Evolutionary conservation across 2,113 vertebrate genomes (phyloP).

Genomic region (Carassius auratus): DNA sequence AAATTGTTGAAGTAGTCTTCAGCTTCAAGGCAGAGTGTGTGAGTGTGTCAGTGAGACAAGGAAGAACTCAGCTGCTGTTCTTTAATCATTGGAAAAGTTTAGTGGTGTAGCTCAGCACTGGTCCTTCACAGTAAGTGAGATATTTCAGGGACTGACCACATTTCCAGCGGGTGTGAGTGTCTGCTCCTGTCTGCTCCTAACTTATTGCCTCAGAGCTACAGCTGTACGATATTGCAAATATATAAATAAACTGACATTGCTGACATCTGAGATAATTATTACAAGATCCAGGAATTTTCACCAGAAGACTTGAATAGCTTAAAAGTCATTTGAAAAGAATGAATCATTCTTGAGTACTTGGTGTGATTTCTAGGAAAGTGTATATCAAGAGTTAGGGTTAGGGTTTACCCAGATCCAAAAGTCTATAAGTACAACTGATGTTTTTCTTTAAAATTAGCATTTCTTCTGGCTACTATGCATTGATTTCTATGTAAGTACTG

Average conservation of each 20-base stretch:
- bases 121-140: constrained; percentile 4
- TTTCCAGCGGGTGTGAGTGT: not conserved
- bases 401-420: too few species aligned
- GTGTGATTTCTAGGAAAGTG: not conserved
- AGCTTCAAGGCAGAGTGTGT: constrained; percentile 16
- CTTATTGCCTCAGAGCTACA: not conserved
- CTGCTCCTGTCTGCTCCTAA: not conserved
- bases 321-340: not conserved
- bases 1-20: constrained; percentile 36
- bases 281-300: too few species aligned
- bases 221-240: too few species aligned
- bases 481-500: too few species aligned
- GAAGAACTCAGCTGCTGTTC: constrained; percentile 43
- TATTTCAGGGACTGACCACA: constrained; percentile 9
- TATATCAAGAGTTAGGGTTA: too few species aligned
- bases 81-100: constrained; percentile 48
- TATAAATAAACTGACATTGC: too few species aligned
- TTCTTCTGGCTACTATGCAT: too few species aligned
- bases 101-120: not conserved
- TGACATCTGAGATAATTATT: too few species aligned
- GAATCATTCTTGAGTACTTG: not conserved
- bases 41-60: constrained; percentile 6
- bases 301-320: not conserved
- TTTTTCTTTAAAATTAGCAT: too few species aligned
- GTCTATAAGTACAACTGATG: too few species aligned